Evolutionary conservation across 2,888 invertebrate species (phyloP).

Genomic region (Hirtodrosophila duncani): DNA sequence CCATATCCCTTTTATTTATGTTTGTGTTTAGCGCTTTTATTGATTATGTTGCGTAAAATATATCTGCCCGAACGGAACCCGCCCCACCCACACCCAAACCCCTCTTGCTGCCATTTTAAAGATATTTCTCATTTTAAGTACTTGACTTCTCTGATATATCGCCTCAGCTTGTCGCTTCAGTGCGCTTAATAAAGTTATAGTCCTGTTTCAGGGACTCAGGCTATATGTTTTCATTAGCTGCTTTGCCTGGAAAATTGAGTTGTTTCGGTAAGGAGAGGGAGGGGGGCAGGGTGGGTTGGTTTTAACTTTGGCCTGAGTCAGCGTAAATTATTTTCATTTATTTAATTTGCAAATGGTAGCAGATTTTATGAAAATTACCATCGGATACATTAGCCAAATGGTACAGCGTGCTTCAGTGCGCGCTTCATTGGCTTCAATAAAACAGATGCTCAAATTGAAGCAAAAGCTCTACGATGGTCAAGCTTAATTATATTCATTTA

Average conservation of each 20-base stretch:
- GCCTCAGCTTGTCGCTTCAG: conserved; percentile 45
- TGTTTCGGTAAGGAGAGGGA: no score
- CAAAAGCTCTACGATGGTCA: no score
- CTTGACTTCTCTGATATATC: conserved; percentile 50
- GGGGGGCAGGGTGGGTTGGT: no score
- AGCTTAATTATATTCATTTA: no score
- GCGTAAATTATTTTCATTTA: conserved; percentile 64
- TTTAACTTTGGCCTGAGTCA: conserved; percentile 41
- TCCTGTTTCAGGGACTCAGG: conserved; percentile 26
- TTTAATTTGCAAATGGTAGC: conserved; percentile 53
- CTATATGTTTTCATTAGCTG: conserved; percentile 63
- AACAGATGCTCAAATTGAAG: conserved; percentile 30
- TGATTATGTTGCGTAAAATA: conserved; percentile 47
- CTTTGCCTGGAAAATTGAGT: conserved; percentile 34
- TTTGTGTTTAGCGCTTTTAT: conserved; percentile 61
- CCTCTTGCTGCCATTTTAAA: conserved; percentile 38
- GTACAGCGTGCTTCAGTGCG: conserved; percentile 15
- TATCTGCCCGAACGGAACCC: conserved; percentile 16
- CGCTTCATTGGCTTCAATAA: conserved; percentile 38
- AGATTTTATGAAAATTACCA: conserved; percentile 46
- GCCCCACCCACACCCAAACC: no score
- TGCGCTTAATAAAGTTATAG: conserved; percentile 62
- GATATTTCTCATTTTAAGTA: conserved; percentile 52
- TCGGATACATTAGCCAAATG: conserved; percentile 34
- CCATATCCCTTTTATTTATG: conserved; percentile 57